These are phyloP conservation scores for Leiothrix lutea DNA, from an alignment of 2,113 vertebrate species.

Conservation along the genomic window DNA sequence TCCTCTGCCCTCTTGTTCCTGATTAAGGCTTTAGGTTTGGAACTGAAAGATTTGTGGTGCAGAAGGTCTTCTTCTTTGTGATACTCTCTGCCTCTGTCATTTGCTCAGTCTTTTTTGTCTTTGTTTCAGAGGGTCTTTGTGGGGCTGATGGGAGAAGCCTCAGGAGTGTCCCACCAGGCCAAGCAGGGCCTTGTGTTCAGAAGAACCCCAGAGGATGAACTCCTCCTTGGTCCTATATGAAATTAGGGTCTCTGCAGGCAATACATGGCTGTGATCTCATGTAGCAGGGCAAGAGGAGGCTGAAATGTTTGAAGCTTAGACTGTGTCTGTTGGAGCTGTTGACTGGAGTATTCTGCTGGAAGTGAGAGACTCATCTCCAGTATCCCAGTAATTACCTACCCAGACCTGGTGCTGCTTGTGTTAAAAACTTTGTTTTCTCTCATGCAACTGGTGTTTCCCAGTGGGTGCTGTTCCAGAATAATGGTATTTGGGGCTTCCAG, in stretches of 20 bases:
- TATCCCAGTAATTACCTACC: background rate
- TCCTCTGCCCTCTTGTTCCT: background rate
- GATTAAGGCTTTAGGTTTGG: background rate
- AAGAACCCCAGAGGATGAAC: background rate
- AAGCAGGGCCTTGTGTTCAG: background rate
- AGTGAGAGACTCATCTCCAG: background rate
- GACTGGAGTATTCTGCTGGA: background rate
- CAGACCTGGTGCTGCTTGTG: accelerated
- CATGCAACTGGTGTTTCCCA: background rate
- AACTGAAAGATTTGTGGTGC: background rate
- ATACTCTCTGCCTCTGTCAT: background rate
- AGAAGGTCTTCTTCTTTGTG: background rate
- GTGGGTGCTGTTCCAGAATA: background rate
- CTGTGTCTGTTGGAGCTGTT: background rate
- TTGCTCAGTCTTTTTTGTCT: background rate
- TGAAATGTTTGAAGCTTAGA: background rate
- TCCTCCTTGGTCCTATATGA: background rate
- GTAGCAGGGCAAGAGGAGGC: background rate
- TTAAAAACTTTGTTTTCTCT: background rate
- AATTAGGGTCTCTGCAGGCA: background rate
- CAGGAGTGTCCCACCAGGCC: background rate
- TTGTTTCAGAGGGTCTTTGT: background rate
- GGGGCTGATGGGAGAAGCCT: background rate
- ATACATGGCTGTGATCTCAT: background rate
- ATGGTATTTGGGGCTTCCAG: background rate